Percentiles rank a stretch among this genome's conserved stretches.
phyloP scores from a whole-genome alignment of 2,888 invertebrate species.

The Xanthostigma xanthostigma region DNA sequence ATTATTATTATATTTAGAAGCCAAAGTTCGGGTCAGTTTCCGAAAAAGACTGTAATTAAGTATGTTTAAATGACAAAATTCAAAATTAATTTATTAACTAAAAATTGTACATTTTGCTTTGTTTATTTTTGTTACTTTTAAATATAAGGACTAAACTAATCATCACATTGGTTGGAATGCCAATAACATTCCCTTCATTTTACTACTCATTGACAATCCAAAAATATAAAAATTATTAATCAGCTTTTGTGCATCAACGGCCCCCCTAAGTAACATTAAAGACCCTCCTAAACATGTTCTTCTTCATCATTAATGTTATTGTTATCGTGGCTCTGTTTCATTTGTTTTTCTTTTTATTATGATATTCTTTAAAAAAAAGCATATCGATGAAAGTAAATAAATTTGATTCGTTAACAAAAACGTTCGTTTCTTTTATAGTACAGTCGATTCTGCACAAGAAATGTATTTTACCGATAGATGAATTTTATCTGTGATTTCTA shows the following conservation, averaged over 20 bases:
- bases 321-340: background rate
- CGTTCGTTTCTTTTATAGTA: background rate
- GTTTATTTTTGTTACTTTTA: conserved; percentile 18
- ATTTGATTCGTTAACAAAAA: background rate
- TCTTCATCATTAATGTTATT: background rate
- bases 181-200: no score
- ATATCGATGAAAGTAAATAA: no score
- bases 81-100: conserved; percentile 25
- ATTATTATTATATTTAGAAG: conserved; percentile 15
- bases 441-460: no score
- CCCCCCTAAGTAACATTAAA: background rate
- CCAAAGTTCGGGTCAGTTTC: conserved; percentile 50
- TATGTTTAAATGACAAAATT: conserved; percentile 24
- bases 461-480: no score
- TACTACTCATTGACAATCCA: no score
- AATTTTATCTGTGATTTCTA: no score
- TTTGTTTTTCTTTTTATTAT: background rate
- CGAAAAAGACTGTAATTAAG: conserved; percentile 43
- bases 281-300: background rate
- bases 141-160: conserved; percentile 7
- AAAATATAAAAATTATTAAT: background rate
- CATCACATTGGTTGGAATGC: no score
- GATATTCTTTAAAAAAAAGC: background rate
- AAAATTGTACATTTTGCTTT: conserved; percentile 19
- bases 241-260: background rate